Conservation (phyloP, 2,888 invertebrate genomes). For the Caenorhabditis sp. region DNA sequence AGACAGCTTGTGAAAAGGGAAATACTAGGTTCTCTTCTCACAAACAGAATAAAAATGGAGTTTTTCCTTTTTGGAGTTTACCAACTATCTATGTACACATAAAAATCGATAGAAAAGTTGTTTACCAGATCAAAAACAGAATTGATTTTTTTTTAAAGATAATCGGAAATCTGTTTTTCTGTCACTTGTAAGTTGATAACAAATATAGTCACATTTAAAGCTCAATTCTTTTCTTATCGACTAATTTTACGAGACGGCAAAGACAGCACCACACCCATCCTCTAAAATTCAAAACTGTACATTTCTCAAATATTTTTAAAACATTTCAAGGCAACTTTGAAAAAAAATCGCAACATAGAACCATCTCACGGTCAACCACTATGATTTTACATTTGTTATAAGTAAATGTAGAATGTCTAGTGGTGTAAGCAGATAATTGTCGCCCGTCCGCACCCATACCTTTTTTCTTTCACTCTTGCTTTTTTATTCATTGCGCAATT, state of each 20-base stretch:
- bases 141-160: too few species aligned
- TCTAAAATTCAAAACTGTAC: not conserved
- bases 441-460: constrained; percentile 21
- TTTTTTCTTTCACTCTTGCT: constrained; percentile 16
- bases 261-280: not conserved
- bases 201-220: not conserved
- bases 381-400: constrained; percentile 15
- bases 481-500: constrained; percentile 47
- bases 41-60: constrained; percentile 2
- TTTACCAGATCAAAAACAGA: too few species aligned
- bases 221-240: not conserved
- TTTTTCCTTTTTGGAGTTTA: not conserved
- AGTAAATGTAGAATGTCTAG: constrained; percentile 22
- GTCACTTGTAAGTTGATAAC: constrained; percentile 5
- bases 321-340: not conserved
- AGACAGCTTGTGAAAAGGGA: constrained; percentile 7
- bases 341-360: not conserved
- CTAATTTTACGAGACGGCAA: too few species aligned
- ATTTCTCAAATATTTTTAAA: not conserved
- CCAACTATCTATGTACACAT: too few species aligned
- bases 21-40: not conserved
- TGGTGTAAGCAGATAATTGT: constrained; percentile 44
- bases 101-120: too few species aligned
- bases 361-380: not conserved
- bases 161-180: too few species aligned